Conservation (phyloP, 2,888 invertebrate species). For the Amphipoea lucens region DNA sequence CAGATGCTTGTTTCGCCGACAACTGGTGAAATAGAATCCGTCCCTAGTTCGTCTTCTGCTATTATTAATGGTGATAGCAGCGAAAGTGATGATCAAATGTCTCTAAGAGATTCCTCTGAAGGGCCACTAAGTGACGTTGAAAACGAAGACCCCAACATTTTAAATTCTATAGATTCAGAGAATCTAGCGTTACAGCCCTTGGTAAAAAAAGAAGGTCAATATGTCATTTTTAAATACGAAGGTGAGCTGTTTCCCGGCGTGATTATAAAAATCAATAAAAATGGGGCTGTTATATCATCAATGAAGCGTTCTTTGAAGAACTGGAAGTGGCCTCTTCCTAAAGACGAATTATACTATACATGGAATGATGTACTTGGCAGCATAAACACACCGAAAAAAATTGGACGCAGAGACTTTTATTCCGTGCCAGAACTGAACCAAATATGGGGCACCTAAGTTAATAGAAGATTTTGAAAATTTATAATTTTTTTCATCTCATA, state of each 20-base stretch:
- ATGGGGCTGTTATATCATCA: slow-evolving; percentile 11
- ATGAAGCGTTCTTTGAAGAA: slow-evolving; percentile 16
- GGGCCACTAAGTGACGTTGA: slow-evolving; percentile 14
- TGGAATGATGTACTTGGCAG: too few relatives aligned
- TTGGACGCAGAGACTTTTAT: too few relatives aligned
- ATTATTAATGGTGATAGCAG: slow-evolving; percentile 7
- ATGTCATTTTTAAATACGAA: slow-evolving; percentile 9
- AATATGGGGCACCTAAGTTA: too few relatives aligned
- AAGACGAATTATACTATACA: slow-evolving; percentile 8
- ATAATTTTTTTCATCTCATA: too few relatives aligned
- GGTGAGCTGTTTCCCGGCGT: slow-evolving; percentile 1
- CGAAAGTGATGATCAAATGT: slow-evolving; percentile 15
- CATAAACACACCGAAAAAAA: too few relatives aligned
- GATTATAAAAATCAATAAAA: slow-evolving; percentile 8
- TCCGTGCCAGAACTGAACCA: too few relatives aligned
- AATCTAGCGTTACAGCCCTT: slow-evolving; percentile 8
- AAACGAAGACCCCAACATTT: slow-evolving; percentile 10
- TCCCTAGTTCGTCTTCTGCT: neutral
- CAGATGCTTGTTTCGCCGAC: slow-evolving; percentile 11
- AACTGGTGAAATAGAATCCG: too few relatives aligned
- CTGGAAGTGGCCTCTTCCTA: slow-evolving; percentile 11
- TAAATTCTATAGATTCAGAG: slow-evolving; percentile 1
- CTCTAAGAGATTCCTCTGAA: slow-evolving; percentile 16
- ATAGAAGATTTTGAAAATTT: too few relatives aligned
- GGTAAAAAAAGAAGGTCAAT: slow-evolving; percentile 11